These are phyloP conservation scores for Triplophysa siluroides DNA, from an alignment of 2,113 vertebrate species.

Conservation along the genomic window DNA sequence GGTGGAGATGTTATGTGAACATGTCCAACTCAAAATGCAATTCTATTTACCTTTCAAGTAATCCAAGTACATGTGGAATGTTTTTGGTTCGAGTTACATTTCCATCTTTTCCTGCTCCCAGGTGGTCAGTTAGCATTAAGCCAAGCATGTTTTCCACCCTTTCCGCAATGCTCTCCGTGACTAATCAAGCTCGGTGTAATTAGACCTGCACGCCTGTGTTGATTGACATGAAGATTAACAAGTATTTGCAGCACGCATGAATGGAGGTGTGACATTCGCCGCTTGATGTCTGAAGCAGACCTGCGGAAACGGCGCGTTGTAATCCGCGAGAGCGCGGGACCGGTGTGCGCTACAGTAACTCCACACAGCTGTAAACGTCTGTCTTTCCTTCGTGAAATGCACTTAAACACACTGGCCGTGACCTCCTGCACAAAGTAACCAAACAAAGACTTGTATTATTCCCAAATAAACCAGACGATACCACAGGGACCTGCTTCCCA, in stretches of 20 bases:
- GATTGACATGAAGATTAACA: conserved; percentile 74
- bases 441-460: conserved; percentile 33
- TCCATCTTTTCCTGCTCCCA: conserved; percentile 30
- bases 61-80: not conserved
- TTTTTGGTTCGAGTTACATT: conserved; percentile 4
- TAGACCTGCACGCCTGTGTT: conserved; percentile 63
- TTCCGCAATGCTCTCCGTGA: conserved; percentile 56
- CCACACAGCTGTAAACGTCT: conserved; percentile 45
- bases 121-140: conserved; percentile 59
- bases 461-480: conserved; percentile 15
- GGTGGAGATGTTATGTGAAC: too few relatives aligned
- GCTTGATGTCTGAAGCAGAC: conserved; percentile 49
- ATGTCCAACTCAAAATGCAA: too few relatives aligned
- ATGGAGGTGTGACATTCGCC: conserved; percentile 60
- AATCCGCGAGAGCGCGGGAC: not conserved
- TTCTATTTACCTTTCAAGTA: too few relatives aligned
- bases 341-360: conserved; percentile 7
- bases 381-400: not conserved
- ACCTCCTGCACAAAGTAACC: conserved; percentile 10
- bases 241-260: conserved; percentile 65
- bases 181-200: conserved; percentile 70
- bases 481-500: not conserved
- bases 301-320: not conserved
- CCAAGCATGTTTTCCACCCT: conserved; percentile 56
- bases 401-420: conserved; percentile 21